phyloP scores from a whole-genome alignment of 2,113 vertebrate genomes.

The Chaetodon auriga region DNA sequence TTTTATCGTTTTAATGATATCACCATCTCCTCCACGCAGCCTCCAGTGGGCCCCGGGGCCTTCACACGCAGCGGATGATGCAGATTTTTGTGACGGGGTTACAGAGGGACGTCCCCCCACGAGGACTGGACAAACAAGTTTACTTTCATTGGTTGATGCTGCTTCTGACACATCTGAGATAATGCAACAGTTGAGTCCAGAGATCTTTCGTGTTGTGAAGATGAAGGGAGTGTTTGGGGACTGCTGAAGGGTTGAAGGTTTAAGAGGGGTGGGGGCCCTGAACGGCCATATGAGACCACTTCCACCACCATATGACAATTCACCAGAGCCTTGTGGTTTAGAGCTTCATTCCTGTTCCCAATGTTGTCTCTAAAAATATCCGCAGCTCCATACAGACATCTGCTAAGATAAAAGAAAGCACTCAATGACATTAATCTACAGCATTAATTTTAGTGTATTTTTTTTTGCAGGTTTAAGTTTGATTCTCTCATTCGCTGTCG shows the following conservation, averaged over 20 bases:
- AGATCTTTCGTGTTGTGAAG: slow-evolving; percentile 21
- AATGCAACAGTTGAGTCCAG: slow-evolving; percentile 1
- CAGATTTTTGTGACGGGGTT: not conserved
- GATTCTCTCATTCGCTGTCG: not conserved
- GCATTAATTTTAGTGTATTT: not conserved
- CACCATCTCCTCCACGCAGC: not conserved
- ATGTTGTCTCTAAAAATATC: slow-evolving; percentile 58
- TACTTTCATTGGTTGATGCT: not conserved
- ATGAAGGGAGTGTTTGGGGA: slow-evolving; percentile 6
- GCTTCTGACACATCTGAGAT: slow-evolving; percentile 9
- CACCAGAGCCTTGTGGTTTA: slow-evolving; percentile 59
- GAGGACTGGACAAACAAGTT: not conserved
- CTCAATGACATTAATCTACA: not conserved
- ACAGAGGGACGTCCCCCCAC: not conserved
- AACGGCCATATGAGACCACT: slow-evolving; percentile 37
- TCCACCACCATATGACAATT: slow-evolving; percentile 42
- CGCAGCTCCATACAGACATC: not conserved
- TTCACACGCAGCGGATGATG: not conserved
- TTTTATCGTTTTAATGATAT: slow-evolving; percentile 6
- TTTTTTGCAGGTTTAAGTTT: not conserved
- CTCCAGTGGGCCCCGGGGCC: not conserved
- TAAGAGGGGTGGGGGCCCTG: slow-evolving; percentile 1
- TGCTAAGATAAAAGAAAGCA: slow-evolving; percentile 20
- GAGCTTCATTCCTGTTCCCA: slow-evolving; percentile 50
- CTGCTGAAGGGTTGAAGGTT: slow-evolving; percentile 9